A percentile compares a stretch with the other conserved stretches of the same genome.
Evolutionary conservation across 2,888 invertebrate species (phyloP).

Genomic region (Latrodectus elegans): DNA sequence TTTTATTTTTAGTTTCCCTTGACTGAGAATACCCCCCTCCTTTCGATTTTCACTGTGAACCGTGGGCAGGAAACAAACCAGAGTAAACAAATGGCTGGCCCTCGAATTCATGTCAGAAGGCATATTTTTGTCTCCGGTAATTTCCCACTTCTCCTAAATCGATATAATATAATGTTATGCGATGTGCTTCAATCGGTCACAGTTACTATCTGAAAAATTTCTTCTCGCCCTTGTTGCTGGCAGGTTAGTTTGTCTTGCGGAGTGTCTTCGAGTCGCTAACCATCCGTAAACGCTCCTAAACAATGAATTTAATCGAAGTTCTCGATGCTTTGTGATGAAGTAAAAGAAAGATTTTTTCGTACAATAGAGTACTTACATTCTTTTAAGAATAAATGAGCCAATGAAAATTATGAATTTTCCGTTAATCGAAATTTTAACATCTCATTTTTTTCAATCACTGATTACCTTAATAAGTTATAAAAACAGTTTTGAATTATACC

Average conservation of each 20-base stretch:
- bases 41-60: neutral
- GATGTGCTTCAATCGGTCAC: constrained; percentile 10
- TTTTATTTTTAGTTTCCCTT: neutral
- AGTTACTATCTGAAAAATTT: constrained; percentile 20
- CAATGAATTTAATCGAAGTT: neutral
- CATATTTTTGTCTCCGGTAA: constrained; percentile 42
- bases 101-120: constrained; percentile 30
- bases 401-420: too few relatives aligned
- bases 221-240: neutral
- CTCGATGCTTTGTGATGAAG: neutral
- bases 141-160: constrained; percentile 35
- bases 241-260: constrained; percentile 18
- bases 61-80: neutral
- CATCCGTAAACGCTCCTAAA: constrained; percentile 6
- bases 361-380: too few relatives aligned
- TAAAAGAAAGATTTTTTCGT: too few relatives aligned
- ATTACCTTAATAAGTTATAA: too few relatives aligned
- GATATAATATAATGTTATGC: constrained; percentile 14
- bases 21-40: neutral
- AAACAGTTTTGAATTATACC: too few relatives aligned
- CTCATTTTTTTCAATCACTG: too few relatives aligned
- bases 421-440: too few relatives aligned
- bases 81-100: constrained; percentile 21
- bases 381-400: too few relatives aligned
- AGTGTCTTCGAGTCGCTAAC: constrained; percentile 7